Conservation (phyloP, 2,888 invertebrate species). For the Drosophila paracracens region DNA sequence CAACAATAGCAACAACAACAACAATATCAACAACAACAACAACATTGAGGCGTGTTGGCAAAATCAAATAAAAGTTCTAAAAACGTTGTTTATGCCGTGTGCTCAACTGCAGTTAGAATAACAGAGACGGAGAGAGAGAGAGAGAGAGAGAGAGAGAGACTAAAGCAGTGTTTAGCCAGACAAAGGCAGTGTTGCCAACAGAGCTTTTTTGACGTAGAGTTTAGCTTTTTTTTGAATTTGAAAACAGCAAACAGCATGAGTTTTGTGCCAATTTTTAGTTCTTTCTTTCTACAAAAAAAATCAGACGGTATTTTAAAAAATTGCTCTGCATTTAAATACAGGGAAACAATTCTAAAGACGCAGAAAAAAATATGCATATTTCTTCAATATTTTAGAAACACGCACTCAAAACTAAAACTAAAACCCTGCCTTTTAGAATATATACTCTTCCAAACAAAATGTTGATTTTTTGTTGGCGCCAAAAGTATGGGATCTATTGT, state of each 20-base stretch:
- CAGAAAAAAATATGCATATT: no score
- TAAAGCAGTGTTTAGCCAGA: background rate
- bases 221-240: background rate
- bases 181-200: background rate
- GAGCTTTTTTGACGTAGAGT: background rate
- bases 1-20: constrained; percentile 50
- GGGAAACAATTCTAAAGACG: no score
- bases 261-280: background rate
- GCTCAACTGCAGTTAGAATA: background rate
- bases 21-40: constrained; percentile 19
- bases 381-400: no score
- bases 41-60: constrained; percentile 54
- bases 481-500: no score
- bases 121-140: background rate
- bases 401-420: no score
- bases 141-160: background rate
- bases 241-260: background rate
- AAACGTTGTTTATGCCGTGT: constrained; percentile 53
- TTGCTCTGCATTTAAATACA: no score
- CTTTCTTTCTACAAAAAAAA: no score
- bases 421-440: no score
- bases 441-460: no score
- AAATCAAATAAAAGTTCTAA: constrained; percentile 76
- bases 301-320: no score
- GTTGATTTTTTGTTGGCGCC: no score